A percentile compares a stretch with the other conserved stretches of the same genome.
phyloP scores from a whole-genome alignment of 2,797 vertebrate genomes.

The Mormyrus hasselquistii region DNA sequence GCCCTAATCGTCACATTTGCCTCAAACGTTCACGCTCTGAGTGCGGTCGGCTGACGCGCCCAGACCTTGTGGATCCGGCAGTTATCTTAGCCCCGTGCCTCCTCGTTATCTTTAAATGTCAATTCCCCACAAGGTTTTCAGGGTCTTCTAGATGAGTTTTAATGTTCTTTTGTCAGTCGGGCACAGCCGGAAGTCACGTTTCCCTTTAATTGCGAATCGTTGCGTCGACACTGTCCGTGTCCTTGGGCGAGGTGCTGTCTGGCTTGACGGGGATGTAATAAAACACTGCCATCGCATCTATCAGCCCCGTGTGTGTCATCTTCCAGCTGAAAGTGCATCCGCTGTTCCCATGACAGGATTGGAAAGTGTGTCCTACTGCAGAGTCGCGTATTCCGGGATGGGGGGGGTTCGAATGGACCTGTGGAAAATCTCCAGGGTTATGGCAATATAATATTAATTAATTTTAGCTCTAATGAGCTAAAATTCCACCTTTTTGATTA shows the following conservation, averaged over 20 bases:
- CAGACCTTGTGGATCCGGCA: background rate
- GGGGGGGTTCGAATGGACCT: no score
- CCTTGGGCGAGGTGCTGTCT: background rate
- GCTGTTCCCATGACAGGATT: background rate
- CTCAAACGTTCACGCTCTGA: background rate
- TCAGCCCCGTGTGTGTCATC: background rate
- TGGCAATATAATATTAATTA: background rate
- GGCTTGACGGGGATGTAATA: background rate
- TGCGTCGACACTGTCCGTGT: background rate
- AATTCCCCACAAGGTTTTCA: background rate
- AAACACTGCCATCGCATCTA: background rate
- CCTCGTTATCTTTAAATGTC: background rate
- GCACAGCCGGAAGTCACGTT: background rate
- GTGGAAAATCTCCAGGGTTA: background rate
- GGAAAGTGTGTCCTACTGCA: background rate
- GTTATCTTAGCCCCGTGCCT: background rate
- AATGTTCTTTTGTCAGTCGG: background rate
- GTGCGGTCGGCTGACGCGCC: background rate
- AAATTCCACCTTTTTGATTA: background rate
- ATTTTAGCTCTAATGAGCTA: background rate
- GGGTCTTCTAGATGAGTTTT: background rate
- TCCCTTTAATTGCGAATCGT: background rate
- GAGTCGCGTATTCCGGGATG: background rate
- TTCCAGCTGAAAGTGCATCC: background rate
- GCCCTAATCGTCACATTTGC: background rate